A percentile compares a stretch with the other conserved stretches of the same genome.
Evolutionary conservation across 2,888 invertebrate species (phyloP).

Genomic region (Suillia variegata): DNA sequence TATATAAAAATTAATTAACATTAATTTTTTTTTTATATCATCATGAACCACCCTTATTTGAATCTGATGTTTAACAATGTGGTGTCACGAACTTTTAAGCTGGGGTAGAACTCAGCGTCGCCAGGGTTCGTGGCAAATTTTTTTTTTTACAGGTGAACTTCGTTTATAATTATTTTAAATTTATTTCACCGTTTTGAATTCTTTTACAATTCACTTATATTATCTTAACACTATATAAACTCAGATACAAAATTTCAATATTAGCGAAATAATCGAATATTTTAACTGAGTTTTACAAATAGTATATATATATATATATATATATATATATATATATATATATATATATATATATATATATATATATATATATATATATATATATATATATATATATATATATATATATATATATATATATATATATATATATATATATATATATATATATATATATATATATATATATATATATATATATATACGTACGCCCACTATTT

Average conservation of each 20-base stretch:
- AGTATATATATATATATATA: not conserved
- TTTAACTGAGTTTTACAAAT: constrained; percentile 13
- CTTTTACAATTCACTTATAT: not conserved
- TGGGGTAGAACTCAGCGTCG: too few relatives aligned
- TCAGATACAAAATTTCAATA: too few relatives aligned
- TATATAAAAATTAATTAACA: not conserved
- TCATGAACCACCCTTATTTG: too few relatives aligned
- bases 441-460: not conserved
- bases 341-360: not conserved
- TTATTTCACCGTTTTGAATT: too few relatives aligned
- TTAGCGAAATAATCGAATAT: too few relatives aligned
- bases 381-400: not conserved
- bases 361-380: not conserved
- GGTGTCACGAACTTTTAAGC: too few relatives aligned
- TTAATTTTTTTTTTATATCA: too few relatives aligned
- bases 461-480: constrained; percentile 9
- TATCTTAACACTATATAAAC: constrained; percentile 3
- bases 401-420: not conserved
- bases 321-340: not conserved
- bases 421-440: not conserved
- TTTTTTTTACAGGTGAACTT: too few relatives aligned
- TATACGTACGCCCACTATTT: too few relatives aligned
- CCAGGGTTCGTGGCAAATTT: too few relatives aligned
- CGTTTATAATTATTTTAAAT: too few relatives aligned
- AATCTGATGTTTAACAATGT: too few relatives aligned